Evolutionary conservation across 2,113 vertebrate species (phyloP), one percentile per base, ranked within the genome.

Genomic region (Australoheros scitulus): DNA sequence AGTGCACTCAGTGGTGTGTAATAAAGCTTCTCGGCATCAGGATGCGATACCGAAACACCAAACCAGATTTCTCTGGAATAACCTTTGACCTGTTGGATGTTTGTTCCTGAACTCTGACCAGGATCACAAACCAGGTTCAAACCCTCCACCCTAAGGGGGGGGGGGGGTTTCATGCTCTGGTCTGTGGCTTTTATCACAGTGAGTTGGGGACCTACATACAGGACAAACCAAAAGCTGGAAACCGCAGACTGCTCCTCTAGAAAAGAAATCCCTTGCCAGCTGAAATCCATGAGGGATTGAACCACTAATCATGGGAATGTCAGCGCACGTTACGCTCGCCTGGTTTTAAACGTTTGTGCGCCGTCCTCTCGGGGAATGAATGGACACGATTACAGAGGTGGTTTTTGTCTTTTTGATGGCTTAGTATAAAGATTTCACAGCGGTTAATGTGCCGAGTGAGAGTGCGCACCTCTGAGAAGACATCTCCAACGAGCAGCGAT

Each of bases 191-290:
- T 20, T 20, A 70, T 52, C 65, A 47, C 29, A 11, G 17, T 1
- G 18, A 20, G 32, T 20, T 0, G 1, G 50, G 24, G 24, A 20
- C 65, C 20, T 32, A 1, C 0, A 0, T 32, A n/a, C n/a, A n/a
- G n/a, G n/a, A n/a, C 43, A 70, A 5, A 41, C 50, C 15, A 1
- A 70, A 47, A 26, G 43, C 43, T 50, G 65, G 43, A 52, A 29
- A 20, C 65, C 26, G 11, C 63, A 17, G n/a, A 43, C 38, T 65
- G 38, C 38, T 41, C 38, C 38, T 41, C 38, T 11, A 41, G 38
- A 15, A 15, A 15, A 47, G 14, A 6, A 47, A 47, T 5, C 43
- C 2, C 43, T 6, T 15, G 22, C 41, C 24, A 50, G 24, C 43
- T 52, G 65, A 72, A 52, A 7, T 52, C 47, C 47, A 17, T 5